phyloP scores from a whole-genome alignment of 1,140 invertebrate species.

The Drosophila jambulina region DNA sequence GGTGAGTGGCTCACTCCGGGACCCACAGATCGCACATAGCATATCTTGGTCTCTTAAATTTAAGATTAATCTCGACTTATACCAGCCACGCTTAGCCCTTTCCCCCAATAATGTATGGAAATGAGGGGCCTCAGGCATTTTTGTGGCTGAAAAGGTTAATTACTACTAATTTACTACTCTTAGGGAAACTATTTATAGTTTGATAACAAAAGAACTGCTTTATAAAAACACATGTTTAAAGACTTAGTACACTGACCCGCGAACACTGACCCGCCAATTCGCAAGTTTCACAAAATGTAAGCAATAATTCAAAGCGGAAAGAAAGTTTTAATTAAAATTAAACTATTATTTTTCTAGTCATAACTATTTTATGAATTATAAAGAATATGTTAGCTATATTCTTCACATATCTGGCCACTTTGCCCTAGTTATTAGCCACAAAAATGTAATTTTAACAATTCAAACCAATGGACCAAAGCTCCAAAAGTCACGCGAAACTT shows the following conservation, averaged over 20 bases:
- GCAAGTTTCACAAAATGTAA: neutral
- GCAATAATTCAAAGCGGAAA: neutral
- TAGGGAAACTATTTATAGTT: neutral
- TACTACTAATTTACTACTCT: neutral
- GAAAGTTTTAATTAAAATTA: neutral
- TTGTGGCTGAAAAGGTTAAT: neutral
- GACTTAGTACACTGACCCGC: neutral
- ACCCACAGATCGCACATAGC: neutral
- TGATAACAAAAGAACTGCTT: neutral
- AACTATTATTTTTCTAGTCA: neutral
- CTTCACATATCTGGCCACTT: neutral
- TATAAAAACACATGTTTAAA: neutral
- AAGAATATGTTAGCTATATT: neutral
- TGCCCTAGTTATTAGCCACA: neutral
- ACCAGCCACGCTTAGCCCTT: neutral
- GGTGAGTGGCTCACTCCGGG: conserved; percentile 53
- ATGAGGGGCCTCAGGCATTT: neutral
- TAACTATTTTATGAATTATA: neutral
- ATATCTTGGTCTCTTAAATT: neutral
- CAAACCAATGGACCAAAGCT: neutral
- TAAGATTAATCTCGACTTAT: neutral
- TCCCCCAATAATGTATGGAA: neutral
- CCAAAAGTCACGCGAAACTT: too few relatives aligned
- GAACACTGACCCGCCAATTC: neutral
- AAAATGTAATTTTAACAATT: neutral